Base-by-base conservation (phyloP, 2,113 vertebrate species). In the Chaetorhynchus papuensis region DNA sequence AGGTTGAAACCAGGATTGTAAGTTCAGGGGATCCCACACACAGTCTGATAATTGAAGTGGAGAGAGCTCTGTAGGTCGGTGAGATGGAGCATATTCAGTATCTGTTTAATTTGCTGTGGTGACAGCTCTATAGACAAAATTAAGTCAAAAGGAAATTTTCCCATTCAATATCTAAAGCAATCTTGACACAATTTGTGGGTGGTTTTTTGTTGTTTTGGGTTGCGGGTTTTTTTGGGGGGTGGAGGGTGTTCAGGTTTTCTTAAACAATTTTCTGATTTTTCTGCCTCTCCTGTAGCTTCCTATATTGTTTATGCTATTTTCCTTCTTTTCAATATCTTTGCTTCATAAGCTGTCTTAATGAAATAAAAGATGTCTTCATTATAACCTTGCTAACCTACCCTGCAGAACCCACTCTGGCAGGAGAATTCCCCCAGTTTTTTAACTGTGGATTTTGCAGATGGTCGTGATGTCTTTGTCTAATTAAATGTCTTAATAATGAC, bases 171-270 rank as follows among this genome's bases (percentile, higher is more conserved):
- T 74, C 53, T 78, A 49, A 71, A 77, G 5, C 2, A 42, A 23
- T 72, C 8, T 60, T 69, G 37, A 3, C 10, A 17, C 1, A 0
- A 3, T 41, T 65, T n/a, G 3, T 71, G 14, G 9, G 13, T 18
- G 15, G 10, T 3, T 20, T 70, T 57, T 37, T 14, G 22, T 42
- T 26, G 9, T 9, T 45, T 53, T 18, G 2, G 11, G 8, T 65
- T 53, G 21, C 9, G 9, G 7, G 11, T 5, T 35, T 39, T 72
- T 41, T n/a, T 3, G 2, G 6, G 8, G 28, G 4, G 7, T 37
- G 7, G 3, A 15, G 4, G 4, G 20, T n/a, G 8, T 20, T 56
- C 24, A 12, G 4, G 0, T 3, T 21, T 50, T 35, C 65, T 50
- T 15, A 28, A 76, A 56, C 5, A 83, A 52, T 83, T 61, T 93